A percentile compares a stretch with the other conserved stretches of the same genome.
Evolutionary conservation across 2,888 invertebrate species (phyloP).

Genomic region (Leuctra nigra): DNA sequence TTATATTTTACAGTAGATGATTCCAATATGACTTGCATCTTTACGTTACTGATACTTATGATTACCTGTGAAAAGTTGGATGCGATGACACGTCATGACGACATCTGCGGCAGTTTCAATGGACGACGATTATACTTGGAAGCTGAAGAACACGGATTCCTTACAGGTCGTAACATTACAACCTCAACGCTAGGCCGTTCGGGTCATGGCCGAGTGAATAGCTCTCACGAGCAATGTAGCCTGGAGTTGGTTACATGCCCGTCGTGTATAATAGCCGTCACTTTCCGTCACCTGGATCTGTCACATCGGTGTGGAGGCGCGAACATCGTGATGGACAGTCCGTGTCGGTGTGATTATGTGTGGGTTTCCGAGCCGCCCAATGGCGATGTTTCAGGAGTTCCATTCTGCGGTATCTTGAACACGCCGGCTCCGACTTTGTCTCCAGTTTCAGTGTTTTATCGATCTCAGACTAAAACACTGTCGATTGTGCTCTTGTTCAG

Average conservation of each 20-base stretch:
- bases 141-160: conserved; percentile 38
- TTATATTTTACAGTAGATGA: too few relatives aligned
- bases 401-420: conserved; percentile 48
- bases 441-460: conserved; percentile 41
- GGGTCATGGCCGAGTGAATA: neutral
- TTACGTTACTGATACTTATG: too few relatives aligned
- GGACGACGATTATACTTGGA: conserved; percentile 39
- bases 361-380: conserved; percentile 59
- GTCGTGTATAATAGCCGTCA: conserved; percentile 54
- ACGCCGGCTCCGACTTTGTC: conserved; percentile 23
- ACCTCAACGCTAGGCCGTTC: neutral
- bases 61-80: too few relatives aligned
- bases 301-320: conserved; percentile 39
- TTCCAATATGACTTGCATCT: too few relatives aligned
- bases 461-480: conserved; percentile 53
- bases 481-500: conserved; percentile 53
- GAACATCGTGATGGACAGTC: conserved; percentile 36
- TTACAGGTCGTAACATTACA: conserved; percentile 37
- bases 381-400: conserved; percentile 51
- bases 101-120: conserved; percentile 37
- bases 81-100: conserved; percentile 39
- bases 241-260: conserved; percentile 63
- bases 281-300: conserved; percentile 43
- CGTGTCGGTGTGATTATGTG: conserved; percentile 52
- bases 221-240: conserved; percentile 48